Conservation (phyloP, 2,113 vertebrate species). For the Hystrix brachyura region DNA sequence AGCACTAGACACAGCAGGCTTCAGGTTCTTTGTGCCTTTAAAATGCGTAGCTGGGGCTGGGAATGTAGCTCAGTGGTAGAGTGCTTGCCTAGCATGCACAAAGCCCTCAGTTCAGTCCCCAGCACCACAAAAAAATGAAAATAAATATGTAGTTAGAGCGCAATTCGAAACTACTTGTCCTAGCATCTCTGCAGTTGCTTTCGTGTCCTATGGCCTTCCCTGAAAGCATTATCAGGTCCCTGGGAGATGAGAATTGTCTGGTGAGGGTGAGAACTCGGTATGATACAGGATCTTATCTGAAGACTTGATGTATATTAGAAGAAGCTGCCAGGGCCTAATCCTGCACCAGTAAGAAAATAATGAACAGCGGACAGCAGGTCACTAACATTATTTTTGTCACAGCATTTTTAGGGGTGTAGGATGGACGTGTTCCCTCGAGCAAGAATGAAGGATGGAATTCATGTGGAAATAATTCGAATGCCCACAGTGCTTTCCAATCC, state of each 20-base stretch:
- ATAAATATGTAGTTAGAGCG: neutral
- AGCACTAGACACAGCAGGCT: neutral
- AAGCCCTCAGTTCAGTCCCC: neutral
- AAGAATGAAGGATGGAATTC: neutral
- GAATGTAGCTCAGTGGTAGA: neutral
- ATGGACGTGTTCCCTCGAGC: neutral
- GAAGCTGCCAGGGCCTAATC: conserved; percentile 76
- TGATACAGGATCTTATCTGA: conserved; percentile 78
- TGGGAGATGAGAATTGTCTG: conserved; percentile 78
- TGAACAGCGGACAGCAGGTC: conserved; percentile 50
- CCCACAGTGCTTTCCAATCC: neutral
- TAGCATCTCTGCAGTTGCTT: neutral
- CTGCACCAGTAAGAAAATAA: conserved; percentile 68
- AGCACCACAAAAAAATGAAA: neutral
- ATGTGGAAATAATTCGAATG: neutral
- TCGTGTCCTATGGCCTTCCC: neutral
- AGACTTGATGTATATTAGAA: conserved; percentile 76
- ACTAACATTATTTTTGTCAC: conserved; percentile 34
- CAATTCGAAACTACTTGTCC: neutral
- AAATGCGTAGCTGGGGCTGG: neutral
- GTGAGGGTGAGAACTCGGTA: conserved; percentile 63
- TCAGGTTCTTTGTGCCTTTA: neutral
- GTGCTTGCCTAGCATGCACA: neutral
- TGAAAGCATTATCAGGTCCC: neutral
- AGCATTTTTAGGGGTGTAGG: fast-evolving